Evolutionary conservation across 1,140 invertebrate species (phyloP).

Genomic region (Thrips palmi): DNA sequence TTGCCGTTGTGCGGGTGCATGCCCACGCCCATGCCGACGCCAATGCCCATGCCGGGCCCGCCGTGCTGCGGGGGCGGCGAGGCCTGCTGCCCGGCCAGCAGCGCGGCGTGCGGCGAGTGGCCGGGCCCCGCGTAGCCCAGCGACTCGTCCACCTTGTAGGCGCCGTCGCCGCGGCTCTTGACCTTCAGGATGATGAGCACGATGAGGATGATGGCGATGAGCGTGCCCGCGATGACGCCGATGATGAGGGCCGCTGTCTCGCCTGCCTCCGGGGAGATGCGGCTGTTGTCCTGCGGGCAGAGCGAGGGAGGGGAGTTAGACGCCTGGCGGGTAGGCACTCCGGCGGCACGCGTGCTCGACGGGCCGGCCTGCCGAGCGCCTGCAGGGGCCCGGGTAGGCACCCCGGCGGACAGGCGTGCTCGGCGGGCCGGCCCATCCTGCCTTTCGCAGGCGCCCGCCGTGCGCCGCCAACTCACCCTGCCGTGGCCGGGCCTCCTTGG

Average conservation of each 20-base stretch:
- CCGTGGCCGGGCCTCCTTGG: no score
- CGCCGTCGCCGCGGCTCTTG: conserved; percentile 66
- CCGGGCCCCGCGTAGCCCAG: conserved; percentile 42
- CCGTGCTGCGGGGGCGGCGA: conserved; percentile 25
- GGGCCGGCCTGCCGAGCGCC: conserved; percentile 12
- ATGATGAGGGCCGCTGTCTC: conserved; percentile 61
- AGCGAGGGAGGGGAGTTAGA: not conserved
- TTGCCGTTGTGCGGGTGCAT: no score
- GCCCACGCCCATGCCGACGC: conserved; percentile 20
- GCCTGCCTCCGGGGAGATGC: conserved; percentile 49
- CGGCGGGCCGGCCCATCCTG: no score
- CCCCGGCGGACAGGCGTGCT: no score
- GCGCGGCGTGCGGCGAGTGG: conserved; percentile 53
- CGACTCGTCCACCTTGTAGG: conserved; percentile 80
- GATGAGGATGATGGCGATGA: conserved; percentile 80
- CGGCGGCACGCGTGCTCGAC: no score
- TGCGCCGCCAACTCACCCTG: no score
- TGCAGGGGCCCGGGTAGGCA: conserved; percentile 10
- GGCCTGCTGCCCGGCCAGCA: conserved; percentile 37
- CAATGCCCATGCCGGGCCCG: conserved; percentile 27
- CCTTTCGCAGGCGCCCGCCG: no score
- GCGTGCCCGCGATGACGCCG: conserved; percentile 73
- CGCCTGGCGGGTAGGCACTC: no score
- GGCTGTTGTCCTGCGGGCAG: conserved; percentile 27
- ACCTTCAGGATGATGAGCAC: conserved; percentile 79